Conservation (phyloP, 2,113 vertebrate genomes). For the Puntigrus tetrazona region DNA sequence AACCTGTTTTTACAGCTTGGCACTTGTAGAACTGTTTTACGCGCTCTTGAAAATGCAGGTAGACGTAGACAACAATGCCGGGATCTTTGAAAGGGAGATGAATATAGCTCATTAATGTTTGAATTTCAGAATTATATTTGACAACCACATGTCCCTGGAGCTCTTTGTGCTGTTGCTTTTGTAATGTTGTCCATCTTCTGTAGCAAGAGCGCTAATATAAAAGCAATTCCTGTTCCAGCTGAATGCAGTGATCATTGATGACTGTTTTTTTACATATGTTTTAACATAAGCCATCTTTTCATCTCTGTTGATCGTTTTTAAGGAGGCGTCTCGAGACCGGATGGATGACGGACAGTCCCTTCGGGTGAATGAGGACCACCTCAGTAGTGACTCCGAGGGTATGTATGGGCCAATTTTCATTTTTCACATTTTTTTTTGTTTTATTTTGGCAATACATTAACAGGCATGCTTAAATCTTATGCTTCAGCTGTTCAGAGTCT, state of each 20-base stretch:
- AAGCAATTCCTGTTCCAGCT: not conserved
- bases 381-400: constrained; percentile 80
- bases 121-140: not conserved
- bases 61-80: not conserved
- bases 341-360: constrained; percentile 62
- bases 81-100: not conserved
- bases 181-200: not conserved
- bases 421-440: not conserved
- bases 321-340: constrained; percentile 62
- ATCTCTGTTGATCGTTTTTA: constrained; percentile 58
- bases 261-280: not conserved
- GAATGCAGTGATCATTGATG: not conserved
- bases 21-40: not conserved
- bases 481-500: not conserved
- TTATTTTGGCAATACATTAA: not conserved
- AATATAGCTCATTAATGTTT: not conserved
- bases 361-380: constrained; percentile 70
- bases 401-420: constrained; percentile 10
- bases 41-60: not conserved
- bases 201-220: not conserved
- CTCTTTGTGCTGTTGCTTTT: not conserved
- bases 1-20: constrained; percentile 56
- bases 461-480: not conserved
- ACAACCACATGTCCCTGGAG: constrained; percentile 1
- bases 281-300: not conserved